Conservation (phyloP, 2,888 invertebrate species). For the Lamellibrachia columna region DNA sequence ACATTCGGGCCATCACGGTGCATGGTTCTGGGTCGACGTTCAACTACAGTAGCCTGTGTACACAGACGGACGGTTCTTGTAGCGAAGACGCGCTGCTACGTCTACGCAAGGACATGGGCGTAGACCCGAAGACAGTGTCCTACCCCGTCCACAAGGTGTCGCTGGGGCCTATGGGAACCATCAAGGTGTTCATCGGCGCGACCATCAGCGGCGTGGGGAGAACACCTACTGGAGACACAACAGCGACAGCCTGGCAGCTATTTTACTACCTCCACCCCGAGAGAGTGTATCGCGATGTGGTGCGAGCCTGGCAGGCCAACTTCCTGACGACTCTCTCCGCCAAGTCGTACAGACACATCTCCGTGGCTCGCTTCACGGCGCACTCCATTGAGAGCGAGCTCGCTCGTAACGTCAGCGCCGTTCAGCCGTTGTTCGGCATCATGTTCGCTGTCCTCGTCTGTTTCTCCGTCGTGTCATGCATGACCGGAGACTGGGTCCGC, state of each 20-base stretch:
- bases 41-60: neutral
- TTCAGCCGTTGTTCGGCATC: neutral
- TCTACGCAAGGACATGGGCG: neutral
- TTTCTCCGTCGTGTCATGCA: neutral
- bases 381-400: neutral
- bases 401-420: neutral
- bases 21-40: neutral
- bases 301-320: neutral
- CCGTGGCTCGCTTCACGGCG: neutral
- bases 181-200: neutral
- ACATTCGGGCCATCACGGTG: neutral
- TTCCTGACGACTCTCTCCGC: neutral
- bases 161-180: neutral
- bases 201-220: neutral
- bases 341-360: neutral
- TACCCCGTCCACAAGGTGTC: neutral
- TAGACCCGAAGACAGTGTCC: neutral
- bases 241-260: neutral
- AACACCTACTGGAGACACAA: neutral
- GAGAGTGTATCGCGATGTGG: neutral
- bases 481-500: neutral
- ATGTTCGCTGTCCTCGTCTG: neutral
- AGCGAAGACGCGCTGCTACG: neutral
- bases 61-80: neutral
- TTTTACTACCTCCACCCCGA: constrained; percentile 9